These are phyloP conservation scores for Antidorcas marsupialis DNA, from an alignment of 2,113 vertebrate species.

Conservation along the genomic window DNA sequence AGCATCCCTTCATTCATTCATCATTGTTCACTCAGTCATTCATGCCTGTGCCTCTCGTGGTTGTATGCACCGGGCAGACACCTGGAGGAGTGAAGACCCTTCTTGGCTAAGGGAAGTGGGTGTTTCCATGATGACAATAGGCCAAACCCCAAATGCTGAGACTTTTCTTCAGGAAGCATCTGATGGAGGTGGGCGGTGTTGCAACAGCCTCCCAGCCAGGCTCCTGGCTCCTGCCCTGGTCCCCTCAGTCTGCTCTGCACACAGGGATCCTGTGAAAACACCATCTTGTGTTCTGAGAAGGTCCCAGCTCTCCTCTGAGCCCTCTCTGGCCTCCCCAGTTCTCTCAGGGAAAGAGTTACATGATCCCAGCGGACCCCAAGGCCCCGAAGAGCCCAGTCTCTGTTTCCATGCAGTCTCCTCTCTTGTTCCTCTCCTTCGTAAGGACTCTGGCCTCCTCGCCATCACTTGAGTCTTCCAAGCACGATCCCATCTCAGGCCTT, in stretches of 20 bases:
- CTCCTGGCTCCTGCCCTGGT: not conserved
- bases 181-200: fast-evolving
- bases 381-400: not conserved
- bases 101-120: not conserved
- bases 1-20: fast-evolving
- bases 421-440: not conserved
- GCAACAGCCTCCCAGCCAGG: not conserved
- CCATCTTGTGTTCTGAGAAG: not conserved
- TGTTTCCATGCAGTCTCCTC: fast-evolving
- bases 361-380: not conserved
- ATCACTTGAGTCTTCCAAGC: not conserved
- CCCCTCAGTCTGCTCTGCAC: fast-evolving
- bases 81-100: fast-evolving
- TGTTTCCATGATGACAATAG: not conserved
- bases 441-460: fast-evolving
- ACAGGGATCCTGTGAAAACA: not conserved
- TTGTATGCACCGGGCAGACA: fast-evolving
- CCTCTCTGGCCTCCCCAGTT: not conserved
- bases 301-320: not conserved
- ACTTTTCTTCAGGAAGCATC: not conserved
- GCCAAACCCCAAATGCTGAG: fast-evolving
- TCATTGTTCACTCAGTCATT: not conserved
- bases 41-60: fast-evolving
- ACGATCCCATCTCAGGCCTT: not conserved
- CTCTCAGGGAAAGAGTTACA: not conserved